These are phyloP conservation scores for Strigops habroptila DNA, from an alignment of 2,113 vertebrate genomes.

Conservation along the genomic window DNA sequence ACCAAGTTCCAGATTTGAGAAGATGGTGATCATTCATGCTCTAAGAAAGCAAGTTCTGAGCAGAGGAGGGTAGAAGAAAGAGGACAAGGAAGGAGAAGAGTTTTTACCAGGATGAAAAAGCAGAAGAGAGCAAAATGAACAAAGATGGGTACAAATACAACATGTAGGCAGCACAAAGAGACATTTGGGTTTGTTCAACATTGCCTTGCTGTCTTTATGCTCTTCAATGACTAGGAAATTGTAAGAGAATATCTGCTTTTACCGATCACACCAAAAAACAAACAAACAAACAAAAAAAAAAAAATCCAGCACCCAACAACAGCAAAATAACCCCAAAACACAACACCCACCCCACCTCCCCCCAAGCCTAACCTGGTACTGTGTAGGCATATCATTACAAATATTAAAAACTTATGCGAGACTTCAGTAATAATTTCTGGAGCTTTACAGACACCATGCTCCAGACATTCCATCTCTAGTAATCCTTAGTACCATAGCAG, in stretches of 20 bases:
- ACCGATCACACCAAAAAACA: neutral
- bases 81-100: neutral
- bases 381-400: neutral
- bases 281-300: neutral
- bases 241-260: neutral
- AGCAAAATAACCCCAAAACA: fast-evolving
- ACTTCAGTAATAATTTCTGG: neutral
- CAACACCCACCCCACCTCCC: neutral
- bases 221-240: neutral
- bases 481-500: neutral
- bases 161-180: neutral
- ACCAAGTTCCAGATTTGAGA: neutral
- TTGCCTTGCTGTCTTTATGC: neutral
- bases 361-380: neutral
- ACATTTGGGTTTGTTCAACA: neutral
- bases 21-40: neutral
- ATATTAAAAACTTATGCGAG: neutral
- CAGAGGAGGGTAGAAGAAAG: neutral
- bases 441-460: neutral
- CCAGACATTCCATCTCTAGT: neutral
- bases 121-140: neutral
- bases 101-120: neutral
- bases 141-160: neutral
- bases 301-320: neutral
- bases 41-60: neutral